These are phyloP conservation scores for Heteropelma amictum DNA, from an alignment of 2,888 invertebrate species.

Conservation along the genomic window DNA sequence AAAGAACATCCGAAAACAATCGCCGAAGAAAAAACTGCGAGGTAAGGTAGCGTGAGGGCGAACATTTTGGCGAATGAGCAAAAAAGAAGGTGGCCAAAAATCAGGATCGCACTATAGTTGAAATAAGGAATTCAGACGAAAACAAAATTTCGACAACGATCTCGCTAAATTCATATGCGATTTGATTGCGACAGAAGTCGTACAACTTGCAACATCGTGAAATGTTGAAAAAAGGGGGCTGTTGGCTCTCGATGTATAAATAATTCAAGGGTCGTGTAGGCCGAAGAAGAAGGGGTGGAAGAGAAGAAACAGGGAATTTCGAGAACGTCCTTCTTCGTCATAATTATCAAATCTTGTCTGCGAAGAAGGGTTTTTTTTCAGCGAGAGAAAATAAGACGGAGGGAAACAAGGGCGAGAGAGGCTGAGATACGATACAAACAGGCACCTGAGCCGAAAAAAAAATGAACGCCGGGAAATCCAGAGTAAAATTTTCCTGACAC, in stretches of 20 bases:
- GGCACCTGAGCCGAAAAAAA: slow-evolving; percentile 53
- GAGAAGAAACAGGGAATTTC: slow-evolving; percentile 29
- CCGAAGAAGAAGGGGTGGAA: not conserved
- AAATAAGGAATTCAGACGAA: too few species aligned
- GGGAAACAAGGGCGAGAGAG: too few species aligned
- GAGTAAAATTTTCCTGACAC: slow-evolving; percentile 65
- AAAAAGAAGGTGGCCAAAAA: too few species aligned
- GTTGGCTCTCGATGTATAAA: slow-evolving; percentile 68
- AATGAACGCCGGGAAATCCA: slow-evolving; percentile 30
- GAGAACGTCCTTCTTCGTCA: slow-evolving; percentile 27
- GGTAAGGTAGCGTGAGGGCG: too few species aligned
- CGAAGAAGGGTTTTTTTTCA: slow-evolving; percentile 64
- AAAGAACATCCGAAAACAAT: too few species aligned
- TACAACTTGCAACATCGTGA: too few species aligned
- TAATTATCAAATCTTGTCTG: slow-evolving; percentile 70
- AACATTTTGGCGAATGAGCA: too few species aligned
- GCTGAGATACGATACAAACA: slow-evolving; percentile 33
- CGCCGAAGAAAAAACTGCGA: too few species aligned
- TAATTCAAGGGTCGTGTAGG: slow-evolving; percentile 68
- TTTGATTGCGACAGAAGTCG: too few species aligned
- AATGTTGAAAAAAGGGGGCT: slow-evolving; percentile 66
- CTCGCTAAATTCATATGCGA: too few species aligned
- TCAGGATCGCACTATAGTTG: too few species aligned
- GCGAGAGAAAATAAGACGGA: slow-evolving; percentile 37
- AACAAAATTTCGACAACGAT: too few species aligned